These are phyloP conservation scores for Spodoptera littoralis DNA, from an alignment of 2,888 invertebrate genomes.

Conservation along the genomic window DNA sequence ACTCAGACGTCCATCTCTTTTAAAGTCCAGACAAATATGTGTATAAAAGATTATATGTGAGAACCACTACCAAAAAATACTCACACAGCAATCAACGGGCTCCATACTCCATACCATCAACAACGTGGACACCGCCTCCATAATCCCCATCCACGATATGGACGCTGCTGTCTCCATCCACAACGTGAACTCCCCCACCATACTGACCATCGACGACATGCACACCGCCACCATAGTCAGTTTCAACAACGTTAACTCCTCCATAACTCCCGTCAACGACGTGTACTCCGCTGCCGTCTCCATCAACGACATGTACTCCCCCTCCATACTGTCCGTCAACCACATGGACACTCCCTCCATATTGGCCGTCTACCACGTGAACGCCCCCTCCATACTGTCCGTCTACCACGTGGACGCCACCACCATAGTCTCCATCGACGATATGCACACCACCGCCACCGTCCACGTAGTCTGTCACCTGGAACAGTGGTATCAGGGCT, in stretches of 20 bases:
- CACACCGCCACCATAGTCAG: slow-evolving; percentile 16
- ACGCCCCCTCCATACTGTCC: slow-evolving; percentile 17
- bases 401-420: not conserved
- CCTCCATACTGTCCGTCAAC: not conserved
- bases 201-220: slow-evolving; percentile 41
- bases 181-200: slow-evolving; percentile 38
- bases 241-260: slow-evolving; percentile 16
- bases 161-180: slow-evolving; percentile 31
- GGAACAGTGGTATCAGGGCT: not conserved
- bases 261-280: slow-evolving; percentile 3
- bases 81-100: not conserved
- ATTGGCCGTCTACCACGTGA: not conserved
- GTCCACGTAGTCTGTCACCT: slow-evolving; percentile 12
- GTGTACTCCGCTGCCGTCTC: slow-evolving; percentile 5
- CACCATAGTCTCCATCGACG: slow-evolving; percentile 11
- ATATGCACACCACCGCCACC: slow-evolving; percentile 20
- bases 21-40: no score
- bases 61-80: no score
- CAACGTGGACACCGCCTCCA: slow-evolving; percentile 19
- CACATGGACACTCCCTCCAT: not conserved
- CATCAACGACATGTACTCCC: slow-evolving; percentile 10
- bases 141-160: slow-evolving; percentile 48
- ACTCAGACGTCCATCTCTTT: no score
- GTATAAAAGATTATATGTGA: no score
- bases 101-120: not conserved